These are phyloP conservation scores for Brachionus plicatilis DNA, from an alignment of 1,140 invertebrate species.

Conservation along the genomic window DNA sequence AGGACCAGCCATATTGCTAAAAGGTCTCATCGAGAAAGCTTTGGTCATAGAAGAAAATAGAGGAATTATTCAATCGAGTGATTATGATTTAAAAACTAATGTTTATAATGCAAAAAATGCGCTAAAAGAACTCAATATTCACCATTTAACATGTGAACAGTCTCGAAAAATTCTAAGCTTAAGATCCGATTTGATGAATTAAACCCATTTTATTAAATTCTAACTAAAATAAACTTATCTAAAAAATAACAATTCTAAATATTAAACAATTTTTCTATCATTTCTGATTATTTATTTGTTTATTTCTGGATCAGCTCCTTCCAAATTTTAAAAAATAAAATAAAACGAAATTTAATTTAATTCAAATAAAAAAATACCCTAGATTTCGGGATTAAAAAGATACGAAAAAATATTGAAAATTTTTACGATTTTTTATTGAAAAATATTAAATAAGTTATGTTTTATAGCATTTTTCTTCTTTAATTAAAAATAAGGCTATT, in stretches of 20 bases:
- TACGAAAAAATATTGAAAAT: no score
- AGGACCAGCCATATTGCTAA: slow-evolving; percentile 3
- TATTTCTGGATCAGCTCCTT: no score
- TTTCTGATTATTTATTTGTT: no score
- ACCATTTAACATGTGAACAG: slow-evolving; percentile 6
- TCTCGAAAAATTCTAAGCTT: not conserved
- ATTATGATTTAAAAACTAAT: not conserved
- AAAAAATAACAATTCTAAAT: not conserved
- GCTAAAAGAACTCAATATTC: slow-evolving; percentile 16
- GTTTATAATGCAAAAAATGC: slow-evolving; percentile 23
- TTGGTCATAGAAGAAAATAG: not conserved
- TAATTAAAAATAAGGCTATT: no score
- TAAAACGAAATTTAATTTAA: no score
- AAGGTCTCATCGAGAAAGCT: not conserved
- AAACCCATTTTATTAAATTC: not conserved
- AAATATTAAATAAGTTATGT: no score
- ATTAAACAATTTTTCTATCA: no score
- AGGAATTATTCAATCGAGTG: not conserved
- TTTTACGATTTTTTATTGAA: no score
- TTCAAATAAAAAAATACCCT: no score
- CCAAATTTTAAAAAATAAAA: no score
- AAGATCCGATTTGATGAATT: not conserved
- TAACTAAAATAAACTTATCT: not conserved
- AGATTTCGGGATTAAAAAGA: no score
- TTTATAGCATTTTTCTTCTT: no score